Base-by-base conservation (phyloP, 2,113 vertebrate species). In the Beaufortia kweichowensis region DNA sequence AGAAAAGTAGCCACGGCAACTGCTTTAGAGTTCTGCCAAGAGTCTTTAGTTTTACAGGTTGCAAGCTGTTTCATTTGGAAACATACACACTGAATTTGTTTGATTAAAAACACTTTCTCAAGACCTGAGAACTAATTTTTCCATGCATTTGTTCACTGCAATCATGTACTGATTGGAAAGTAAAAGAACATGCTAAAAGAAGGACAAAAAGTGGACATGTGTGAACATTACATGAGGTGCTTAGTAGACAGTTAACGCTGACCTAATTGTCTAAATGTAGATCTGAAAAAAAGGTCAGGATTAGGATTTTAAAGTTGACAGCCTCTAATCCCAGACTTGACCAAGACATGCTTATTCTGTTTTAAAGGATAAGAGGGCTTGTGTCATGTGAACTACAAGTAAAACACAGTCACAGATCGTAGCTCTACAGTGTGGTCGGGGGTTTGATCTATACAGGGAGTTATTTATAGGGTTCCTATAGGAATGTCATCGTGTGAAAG, bases 1-100 rank as follows among this genome's bases (percentile, higher is more conserved):
- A 28, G 12, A 53, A 35, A 41, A 64, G 71, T 59, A 39, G 69
- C 78, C 73, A 80, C 62, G 75, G 72, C 59, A 75, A 79, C 67
- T 23, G 6, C 57, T 59, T 46, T 68, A 14, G 61, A 28, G n/a
- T 33, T 31, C 69, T 61, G 74, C 75, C 69, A 48, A 24, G 72
- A 9, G 46, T n/a, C 19, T 68, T 70, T 73, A 39, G 21, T 17
- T 29, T 41, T 59, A 9, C 33, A 28, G 19, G 23, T 24, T 43
- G 62, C 33, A 31, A 62, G 23, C 4, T 21, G 76, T 68, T 78
- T 61, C 33, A 65, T 33, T 43, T 50, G 35, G 21, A 61, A 78
- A 78, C 24, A 3, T 39, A 59, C 31, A 7, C 23, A 8, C 56
- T 56, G 19, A 19, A 17, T 10, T 70, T n/a, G 57, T 23, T 41